These are phyloP conservation scores for Drosophila ironensis DNA, from an alignment of 1,140 invertebrate genomes.

Conservation along the genomic window DNA sequence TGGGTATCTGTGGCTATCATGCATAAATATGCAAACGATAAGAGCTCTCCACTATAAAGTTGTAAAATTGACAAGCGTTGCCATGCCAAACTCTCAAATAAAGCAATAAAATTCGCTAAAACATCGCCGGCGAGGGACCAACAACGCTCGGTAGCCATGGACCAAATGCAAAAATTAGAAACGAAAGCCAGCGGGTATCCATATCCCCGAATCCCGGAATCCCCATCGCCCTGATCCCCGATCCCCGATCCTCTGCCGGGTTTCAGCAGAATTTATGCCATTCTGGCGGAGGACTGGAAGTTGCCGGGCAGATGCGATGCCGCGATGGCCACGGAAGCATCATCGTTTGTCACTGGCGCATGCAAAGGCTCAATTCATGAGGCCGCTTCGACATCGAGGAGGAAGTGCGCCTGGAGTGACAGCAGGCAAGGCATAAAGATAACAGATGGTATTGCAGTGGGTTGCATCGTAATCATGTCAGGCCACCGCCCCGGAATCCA, in stretches of 20 bases:
- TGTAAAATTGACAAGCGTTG: conserved; percentile 79
- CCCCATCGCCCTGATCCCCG: not conserved
- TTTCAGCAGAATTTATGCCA: conserved; percentile 64
- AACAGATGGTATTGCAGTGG: conserved; percentile 50
- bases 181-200: conserved; percentile 64
- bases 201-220: not conserved
- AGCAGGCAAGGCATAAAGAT: conserved; percentile 46
- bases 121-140: conserved; percentile 53
- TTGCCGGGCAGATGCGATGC: conserved; percentile 20
- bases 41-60: conserved; percentile 77
- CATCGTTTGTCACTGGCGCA: conserved; percentile 59
- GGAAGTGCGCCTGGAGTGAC: conserved; percentile 61
- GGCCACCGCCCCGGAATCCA: conserved; percentile 11
- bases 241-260: not conserved
- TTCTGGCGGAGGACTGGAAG: conserved; percentile 21
- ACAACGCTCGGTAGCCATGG: not conserved
- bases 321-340: conserved; percentile 55
- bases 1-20: conserved; percentile 18
- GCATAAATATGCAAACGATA: conserved; percentile 79
- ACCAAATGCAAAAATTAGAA: conserved; percentile 47
- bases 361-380: conserved; percentile 52
- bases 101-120: conserved; percentile 76
- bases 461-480: conserved; percentile 67
- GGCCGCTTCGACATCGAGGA: conserved; percentile 21
- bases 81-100: conserved; percentile 69